phyloP scores from a whole-genome alignment of 1,140 invertebrate genomes.

The Brachionus calyciflorus region DNA sequence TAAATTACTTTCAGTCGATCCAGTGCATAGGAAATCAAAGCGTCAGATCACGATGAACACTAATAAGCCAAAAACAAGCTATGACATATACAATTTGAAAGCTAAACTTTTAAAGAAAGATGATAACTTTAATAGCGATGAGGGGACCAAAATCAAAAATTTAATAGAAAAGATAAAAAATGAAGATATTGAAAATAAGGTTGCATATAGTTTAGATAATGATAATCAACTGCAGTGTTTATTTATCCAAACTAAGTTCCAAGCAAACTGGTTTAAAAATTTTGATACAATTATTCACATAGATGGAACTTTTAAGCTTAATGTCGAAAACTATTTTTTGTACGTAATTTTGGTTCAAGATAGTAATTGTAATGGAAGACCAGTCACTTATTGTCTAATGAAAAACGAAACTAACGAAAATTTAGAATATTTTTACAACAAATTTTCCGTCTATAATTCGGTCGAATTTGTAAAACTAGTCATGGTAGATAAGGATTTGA shows the following conservation, averaged over 20 bases:
- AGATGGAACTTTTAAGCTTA: background rate
- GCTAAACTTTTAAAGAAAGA: background rate
- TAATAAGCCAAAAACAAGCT: background rate
- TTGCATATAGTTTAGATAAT: background rate
- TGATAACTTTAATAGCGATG: background rate
- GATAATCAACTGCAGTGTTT: background rate
- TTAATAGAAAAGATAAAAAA: background rate
- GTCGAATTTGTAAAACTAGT: background rate
- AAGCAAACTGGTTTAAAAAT: background rate
- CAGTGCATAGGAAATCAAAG: background rate
- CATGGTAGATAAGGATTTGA: background rate
- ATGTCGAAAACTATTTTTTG: background rate
- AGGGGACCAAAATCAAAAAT: background rate
- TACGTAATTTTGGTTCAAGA: background rate
- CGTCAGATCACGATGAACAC: background rate
- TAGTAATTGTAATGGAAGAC: background rate
- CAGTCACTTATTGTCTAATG: slow-evolving; percentile 4
- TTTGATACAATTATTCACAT: background rate
- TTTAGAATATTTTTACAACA: background rate
- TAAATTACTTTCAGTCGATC: background rate
- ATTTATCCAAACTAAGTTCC: background rate
- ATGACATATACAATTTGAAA: background rate
- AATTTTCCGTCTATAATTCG: background rate
- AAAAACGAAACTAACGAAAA: background rate
- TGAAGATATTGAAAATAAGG: background rate